A percentile compares a stretch with the other conserved stretches of the same genome.
These are phyloP conservation scores for Ischnus inquisitorius DNA, from an alignment of 2,888 invertebrate species.

Conservation along the genomic window DNA sequence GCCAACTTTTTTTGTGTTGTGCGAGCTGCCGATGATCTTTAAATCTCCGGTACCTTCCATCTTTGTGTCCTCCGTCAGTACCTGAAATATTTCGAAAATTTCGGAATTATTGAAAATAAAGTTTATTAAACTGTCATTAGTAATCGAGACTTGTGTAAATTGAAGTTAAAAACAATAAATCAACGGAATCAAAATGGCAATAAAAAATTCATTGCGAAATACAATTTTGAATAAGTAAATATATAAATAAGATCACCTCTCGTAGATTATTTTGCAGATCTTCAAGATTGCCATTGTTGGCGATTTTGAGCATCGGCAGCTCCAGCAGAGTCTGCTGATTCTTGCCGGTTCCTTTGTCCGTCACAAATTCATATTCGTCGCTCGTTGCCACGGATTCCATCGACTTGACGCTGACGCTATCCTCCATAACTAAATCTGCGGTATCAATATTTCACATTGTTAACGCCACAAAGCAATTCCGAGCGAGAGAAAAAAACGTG, in stretches of 20 bases:
- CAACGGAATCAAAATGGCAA: not conserved
- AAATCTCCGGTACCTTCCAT: slow-evolving; percentile 80
- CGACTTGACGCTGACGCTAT: slow-evolving; percentile 89
- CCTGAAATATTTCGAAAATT: slow-evolving; percentile 70
- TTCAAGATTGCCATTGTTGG: slow-evolving; percentile 89
- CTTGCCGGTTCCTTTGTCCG: slow-evolving; percentile 85
- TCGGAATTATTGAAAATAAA: not conserved
- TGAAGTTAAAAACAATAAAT: not conserved
- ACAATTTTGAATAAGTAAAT: too few relatives aligned
- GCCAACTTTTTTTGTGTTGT: slow-evolving; percentile 85
- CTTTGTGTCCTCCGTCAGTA: slow-evolving; percentile 83
- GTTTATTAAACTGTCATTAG: too few relatives aligned
- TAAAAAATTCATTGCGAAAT: not conserved
- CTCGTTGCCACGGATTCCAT: slow-evolving; percentile 90
- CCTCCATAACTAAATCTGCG: slow-evolving; percentile 87
- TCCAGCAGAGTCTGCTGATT: slow-evolving; percentile 82
- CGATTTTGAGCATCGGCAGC: slow-evolving; percentile 88
- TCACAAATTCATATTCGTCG: slow-evolving; percentile 90
- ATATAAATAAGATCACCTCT: slow-evolving; percentile 86
- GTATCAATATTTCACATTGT: slow-evolving; percentile 23
- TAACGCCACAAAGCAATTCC: too few relatives aligned
- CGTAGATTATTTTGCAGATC: slow-evolving; percentile 88
- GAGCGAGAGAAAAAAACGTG: too few relatives aligned
- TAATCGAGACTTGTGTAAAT: too few relatives aligned
- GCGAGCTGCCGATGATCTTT: slow-evolving; percentile 77